Evolutionary conservation across 2,888 invertebrate species (phyloP), one percentile per base, ranked within the genome.

Genomic region (Scelioninae gen. 1): DNA sequence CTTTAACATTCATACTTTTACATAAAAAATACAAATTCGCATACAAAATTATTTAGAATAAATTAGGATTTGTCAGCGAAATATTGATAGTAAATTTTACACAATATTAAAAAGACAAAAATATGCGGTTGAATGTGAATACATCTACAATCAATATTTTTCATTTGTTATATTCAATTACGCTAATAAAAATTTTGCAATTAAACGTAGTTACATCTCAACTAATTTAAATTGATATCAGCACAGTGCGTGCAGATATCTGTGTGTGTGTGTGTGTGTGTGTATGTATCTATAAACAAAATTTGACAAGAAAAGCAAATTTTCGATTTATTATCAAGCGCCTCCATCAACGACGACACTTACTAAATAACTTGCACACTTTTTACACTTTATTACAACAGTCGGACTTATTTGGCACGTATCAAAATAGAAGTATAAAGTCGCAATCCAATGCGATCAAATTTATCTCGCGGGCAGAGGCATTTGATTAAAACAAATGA

Each of bases 241-340:
- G 23, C 47, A 6, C 43, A 80, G 81, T 79, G 43, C n/a, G n/a
- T n/a, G n/a, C n/a, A n/a, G 49, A 34, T 13, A 38, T 49, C 34
- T 45, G 7, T 3, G 13, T 38, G 34, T 29, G 49, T 65, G 47
- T 13, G 15, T 58, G 32, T 58, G 8, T 45, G 45, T 62, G 7
- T 49, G 10, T n/a, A 34, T 34, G 34, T 34, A 34, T 34, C 34
- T 23, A 4, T 23, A 23, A 23, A 23, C 23, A 4, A 1, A 23
- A 23, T 23, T 23, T 23, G 23, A 23, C 23, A 23, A 23, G 23
- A 23, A 23, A 23, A 23, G 2, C 23, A 23, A 23, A 23, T 23
- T 23, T 23, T 23, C 38, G 38, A 8, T 10, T 10, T 38, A 1
- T 1, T 38, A 38, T 9, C 38, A 8, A 38, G 38, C 5, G 38